Evolutionary conservation across 2,888 invertebrate species (phyloP), one percentile per base, ranked within the genome.

Genomic region (Rhorus exstirpatorius): DNA sequence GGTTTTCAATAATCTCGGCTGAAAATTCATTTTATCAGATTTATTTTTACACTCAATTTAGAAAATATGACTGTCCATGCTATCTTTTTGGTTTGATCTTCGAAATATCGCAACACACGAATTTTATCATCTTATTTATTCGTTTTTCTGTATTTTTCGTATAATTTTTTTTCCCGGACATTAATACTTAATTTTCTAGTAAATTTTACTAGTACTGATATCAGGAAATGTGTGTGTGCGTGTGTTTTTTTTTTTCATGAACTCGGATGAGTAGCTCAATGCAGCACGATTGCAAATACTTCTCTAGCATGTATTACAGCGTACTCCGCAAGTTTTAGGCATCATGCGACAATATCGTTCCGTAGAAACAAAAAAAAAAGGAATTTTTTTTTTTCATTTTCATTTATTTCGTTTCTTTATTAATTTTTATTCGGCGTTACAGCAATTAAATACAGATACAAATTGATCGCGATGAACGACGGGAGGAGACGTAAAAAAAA

Each of bases 91-190:
- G n/a, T n/a, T n/a, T n/a, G n/a, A n/a, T n/a, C n/a, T n/a, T n/a
- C 1, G 61, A 49, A 61, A 38, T 24, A 49, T 35, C 0, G 31
- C 17, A n/a, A 41, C n/a, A 63, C 31, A 35, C 35, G 17, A 80
- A 79, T 87, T 88, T 86, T 86, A 88, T 89, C 82, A 86, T 87
- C 86, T 87, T 83, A 81, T 89, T 89, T 89, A 89, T 89, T 89
- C 89, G 86, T 87, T 80, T 84, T 90, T 84, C n/a, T 72, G 72
- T 79, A 79, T 83, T 83, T 53, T 55, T 88, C 88, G 85, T 86
- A 85, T 87, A 85, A 86, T 81, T 86, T 88, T 84, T 87, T 85
- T 85, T 87, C 85, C 86, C 83, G 85, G 88, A 90, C 89, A 89
- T 88, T 87, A 86, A 89, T 89, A 75, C 89, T 89, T 88, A 89